Base-by-base conservation (phyloP, 1,140 invertebrate genomes). In the Drosophila willistoni region DNA sequence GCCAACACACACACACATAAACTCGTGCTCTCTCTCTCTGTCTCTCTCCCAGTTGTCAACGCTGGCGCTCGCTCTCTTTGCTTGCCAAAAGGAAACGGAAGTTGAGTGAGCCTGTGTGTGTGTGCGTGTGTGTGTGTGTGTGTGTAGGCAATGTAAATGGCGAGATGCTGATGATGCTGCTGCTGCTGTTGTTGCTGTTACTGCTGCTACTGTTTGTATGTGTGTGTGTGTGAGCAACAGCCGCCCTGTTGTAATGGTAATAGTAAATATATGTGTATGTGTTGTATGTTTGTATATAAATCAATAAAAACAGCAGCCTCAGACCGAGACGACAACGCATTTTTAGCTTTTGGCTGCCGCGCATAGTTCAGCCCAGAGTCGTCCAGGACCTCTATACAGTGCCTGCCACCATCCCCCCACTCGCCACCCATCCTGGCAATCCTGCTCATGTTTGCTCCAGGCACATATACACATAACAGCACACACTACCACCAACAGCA, bases 291-390 rank as follows among this genome's bases (percentile, higher is more conserved):
- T 81, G 78, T 73, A 89, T 81, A 89, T 89, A 89, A 89, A 89
- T 89, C 84, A 89, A 89, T 89, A 89, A 89, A 89, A 84, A 85
- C 69, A 81, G 79, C 77, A 81, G 78, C 73, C 63, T 59, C 64
- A 79, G 77, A 68, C 70, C 71, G 73, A 66, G 55, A 57, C 42
- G 19, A 41, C 56, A 39, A 64, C 62, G 68, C 44, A 64, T 51
- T 59, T 64, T 75, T 74, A 54, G 76, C 64, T 74, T 65, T 69
- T 65, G 73, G 72, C 67, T 77, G 64, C 73, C 55, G 68, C 62
- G 59, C 68, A 22, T 61, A 42, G 42, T 54, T 64, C 36, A 61
- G 65, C 64, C 55, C 69, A 79, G 44, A 51, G 44, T 51, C 44
- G 44, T 51, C 44, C 44, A 51, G 44, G 44, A 51, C 44, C 44